Evolutionary conservation across 2,797 vertebrate genomes (phyloP).

Genomic region (Serranus cabrilla): DNA sequence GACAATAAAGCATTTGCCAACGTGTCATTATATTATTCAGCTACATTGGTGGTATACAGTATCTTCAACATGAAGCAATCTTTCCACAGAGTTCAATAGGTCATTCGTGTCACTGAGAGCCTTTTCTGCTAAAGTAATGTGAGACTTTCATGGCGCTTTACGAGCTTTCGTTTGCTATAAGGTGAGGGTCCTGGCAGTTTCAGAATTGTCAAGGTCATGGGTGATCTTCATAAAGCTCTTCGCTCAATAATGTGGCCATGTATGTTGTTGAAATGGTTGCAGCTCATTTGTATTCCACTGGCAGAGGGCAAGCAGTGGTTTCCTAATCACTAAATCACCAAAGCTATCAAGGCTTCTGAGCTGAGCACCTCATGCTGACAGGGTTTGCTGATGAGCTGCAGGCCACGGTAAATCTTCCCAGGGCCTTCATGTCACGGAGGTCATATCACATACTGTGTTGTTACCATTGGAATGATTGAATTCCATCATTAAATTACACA

Average conservation of each 20-base stretch:
- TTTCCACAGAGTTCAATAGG: conserved; percentile 19
- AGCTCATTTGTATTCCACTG: conserved; percentile 36
- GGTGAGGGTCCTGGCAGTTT: conserved; percentile 18
- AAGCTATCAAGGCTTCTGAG: conserved; percentile 24
- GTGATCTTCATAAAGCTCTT: conserved; percentile 3
- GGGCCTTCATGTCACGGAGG: conserved; percentile 15
- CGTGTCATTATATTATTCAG: conserved; percentile 16
- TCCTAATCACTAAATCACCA: conserved; percentile 33
- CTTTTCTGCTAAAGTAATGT: conserved; percentile 16
- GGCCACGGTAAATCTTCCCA: conserved; percentile 7
- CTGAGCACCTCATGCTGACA: conserved; percentile 17
- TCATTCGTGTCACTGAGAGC: conserved; percentile 8
- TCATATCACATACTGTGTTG: not conserved
- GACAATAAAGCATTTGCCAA: conserved; percentile 30
- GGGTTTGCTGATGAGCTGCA: conserved; percentile 7
- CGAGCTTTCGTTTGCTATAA: not conserved
- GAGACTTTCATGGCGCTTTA: conserved; percentile 26
- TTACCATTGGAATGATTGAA: not conserved
- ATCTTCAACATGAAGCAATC: conserved; percentile 19
- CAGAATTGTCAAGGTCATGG: conserved; percentile 19
- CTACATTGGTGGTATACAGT: not conserved
- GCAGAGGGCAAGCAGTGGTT: not conserved
- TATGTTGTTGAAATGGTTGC: not conserved
- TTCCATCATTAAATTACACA: conserved; percentile 1
- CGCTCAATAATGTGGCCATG: conserved; percentile 16